Evolutionary conservation across 2,797 vertebrate species (phyloP).

Genomic region (Myiotriccus ornatus): DNA sequence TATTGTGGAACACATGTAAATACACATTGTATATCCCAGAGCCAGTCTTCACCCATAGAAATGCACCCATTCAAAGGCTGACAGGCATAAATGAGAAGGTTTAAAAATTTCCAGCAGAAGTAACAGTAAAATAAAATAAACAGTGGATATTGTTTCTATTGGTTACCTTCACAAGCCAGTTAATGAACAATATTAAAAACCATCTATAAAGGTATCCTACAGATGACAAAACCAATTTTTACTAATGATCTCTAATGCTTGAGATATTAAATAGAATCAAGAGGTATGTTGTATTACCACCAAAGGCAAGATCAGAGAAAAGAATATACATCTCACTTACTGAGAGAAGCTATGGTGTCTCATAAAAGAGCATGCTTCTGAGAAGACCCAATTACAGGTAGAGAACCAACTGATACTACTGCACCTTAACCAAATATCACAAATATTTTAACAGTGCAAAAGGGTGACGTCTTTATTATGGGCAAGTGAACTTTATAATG

Average conservation of each 20-base stretch:
- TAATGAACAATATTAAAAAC: background rate
- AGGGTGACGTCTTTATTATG: background rate
- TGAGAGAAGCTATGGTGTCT: background rate
- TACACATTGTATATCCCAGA: background rate
- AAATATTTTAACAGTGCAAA: background rate
- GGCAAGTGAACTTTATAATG: background rate
- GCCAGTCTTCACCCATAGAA: background rate
- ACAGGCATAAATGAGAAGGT: background rate
- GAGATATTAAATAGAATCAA: background rate
- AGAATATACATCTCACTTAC: background rate
- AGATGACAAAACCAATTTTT: background rate
- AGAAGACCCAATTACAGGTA: background rate
- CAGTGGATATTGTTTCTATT: background rate
- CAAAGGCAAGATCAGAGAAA: background rate
- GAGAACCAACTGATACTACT: background rate
- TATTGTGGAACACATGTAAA: constrained; percentile 47
- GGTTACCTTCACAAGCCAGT: background rate
- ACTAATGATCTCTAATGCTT: background rate
- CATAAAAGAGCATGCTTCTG: background rate
- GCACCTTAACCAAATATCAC: background rate
- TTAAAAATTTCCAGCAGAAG: background rate
- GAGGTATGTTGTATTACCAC: background rate
- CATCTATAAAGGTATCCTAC: background rate
- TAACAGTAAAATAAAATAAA: background rate
- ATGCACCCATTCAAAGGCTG: background rate